Conservation (phyloP, 1,140 invertebrate species). For the Artemia franciscana region DNA sequence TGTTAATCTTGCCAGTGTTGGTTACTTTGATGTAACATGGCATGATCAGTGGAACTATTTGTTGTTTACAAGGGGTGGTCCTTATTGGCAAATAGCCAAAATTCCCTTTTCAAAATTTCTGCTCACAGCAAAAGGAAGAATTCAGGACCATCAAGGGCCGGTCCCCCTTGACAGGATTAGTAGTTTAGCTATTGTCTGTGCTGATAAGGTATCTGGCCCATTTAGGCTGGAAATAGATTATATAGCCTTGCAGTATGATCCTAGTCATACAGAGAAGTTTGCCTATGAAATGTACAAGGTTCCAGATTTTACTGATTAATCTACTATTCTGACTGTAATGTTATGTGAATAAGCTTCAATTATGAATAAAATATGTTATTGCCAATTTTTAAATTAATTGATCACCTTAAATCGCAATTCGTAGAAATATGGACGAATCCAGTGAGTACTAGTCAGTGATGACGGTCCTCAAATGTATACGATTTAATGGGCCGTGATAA, state of each 20-base stretch:
- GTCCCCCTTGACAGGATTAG: slow-evolving; percentile 33
- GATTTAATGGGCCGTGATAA: no score
- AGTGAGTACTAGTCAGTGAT: no score
- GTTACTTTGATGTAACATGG: slow-evolving; percentile 51
- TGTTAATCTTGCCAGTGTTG: slow-evolving; percentile 42
- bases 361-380: neutral
- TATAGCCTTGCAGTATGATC: slow-evolving; percentile 56
- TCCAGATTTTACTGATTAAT: slow-evolving; percentile 32
- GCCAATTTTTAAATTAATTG: no score
- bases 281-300: slow-evolving; percentile 74
- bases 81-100: slow-evolving; percentile 81
- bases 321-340: neutral
- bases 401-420: no score
- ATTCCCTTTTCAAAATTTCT: slow-evolving; percentile 92
- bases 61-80: slow-evolving; percentile 74
- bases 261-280: slow-evolving; percentile 45
- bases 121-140: slow-evolving; percentile 48
- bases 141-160: slow-evolving; percentile 53
- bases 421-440: no score
- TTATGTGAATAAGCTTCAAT: neutral
- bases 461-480: no score
- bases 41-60: slow-evolving; percentile 60
- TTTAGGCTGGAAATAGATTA: slow-evolving; percentile 85
- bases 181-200: slow-evolving; percentile 53
- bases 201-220: slow-evolving; percentile 45